Evolutionary conservation across 2,888 invertebrate genomes (phyloP).

Genomic region (Eristalinus aeneus): DNA sequence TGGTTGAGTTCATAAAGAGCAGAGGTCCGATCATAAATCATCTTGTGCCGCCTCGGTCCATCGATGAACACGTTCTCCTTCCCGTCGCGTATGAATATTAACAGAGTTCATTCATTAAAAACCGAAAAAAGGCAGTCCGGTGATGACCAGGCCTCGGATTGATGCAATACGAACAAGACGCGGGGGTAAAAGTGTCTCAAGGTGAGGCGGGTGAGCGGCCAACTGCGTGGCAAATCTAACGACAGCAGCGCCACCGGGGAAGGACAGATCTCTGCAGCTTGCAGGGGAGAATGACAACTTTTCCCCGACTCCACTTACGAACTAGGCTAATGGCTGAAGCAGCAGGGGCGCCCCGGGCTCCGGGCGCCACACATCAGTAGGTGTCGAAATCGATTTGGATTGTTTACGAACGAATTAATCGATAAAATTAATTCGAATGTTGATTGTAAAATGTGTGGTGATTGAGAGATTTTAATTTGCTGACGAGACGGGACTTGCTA

Average conservation of each 20-base stretch:
- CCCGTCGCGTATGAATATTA: slow-evolving; percentile 58
- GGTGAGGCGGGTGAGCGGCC: background rate
- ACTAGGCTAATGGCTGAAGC: slow-evolving; percentile 49
- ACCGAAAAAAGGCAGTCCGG: slow-evolving; percentile 14
- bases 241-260: slow-evolving; percentile 15
- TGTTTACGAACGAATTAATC: slow-evolving; percentile 32
- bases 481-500: background rate
- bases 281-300: slow-evolving; percentile 53
- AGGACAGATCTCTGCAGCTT: slow-evolving; percentile 42
- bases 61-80: background rate
- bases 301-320: slow-evolving; percentile 52
- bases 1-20: slow-evolving; percentile 48
- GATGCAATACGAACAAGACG: background rate
- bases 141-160: background rate
- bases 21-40: slow-evolving; percentile 63
- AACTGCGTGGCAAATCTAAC: background rate
- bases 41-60: slow-evolving; percentile 26
- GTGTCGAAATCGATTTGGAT: slow-evolving; percentile 58
- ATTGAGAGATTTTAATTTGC: slow-evolving; percentile 39
- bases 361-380: slow-evolving; percentile 57
- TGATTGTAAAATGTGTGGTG: slow-evolving; percentile 22
- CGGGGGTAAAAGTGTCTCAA: slow-evolving; percentile 22
- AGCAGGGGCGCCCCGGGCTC: slow-evolving; percentile 50
- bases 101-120: slow-evolving; percentile 59
- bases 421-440: slow-evolving; percentile 49